Evolutionary conservation across 2,888 invertebrate genomes (phyloP).

Genomic region (Pseudanteris insignis): DNA sequence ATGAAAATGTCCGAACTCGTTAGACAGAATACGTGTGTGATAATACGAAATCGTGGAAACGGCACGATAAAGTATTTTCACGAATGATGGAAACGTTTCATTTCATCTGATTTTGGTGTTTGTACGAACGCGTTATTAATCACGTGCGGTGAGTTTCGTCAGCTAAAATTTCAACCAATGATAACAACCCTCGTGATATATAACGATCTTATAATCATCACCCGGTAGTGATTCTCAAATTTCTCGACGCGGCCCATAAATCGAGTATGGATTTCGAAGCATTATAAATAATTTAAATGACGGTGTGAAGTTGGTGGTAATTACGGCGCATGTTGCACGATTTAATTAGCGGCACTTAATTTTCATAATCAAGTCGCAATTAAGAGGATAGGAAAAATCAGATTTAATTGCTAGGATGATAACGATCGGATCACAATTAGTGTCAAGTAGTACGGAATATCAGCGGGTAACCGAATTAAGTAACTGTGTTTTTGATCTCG

Average conservation of each 20-base stretch:
- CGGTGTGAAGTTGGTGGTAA: conserved; percentile 34
- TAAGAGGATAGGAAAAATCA: conserved; percentile 26
- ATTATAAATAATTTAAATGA: conserved; percentile 35
- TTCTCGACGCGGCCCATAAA: no score
- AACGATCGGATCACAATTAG: conserved; percentile 33
- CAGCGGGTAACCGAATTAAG: no score
- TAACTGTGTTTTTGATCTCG: no score
- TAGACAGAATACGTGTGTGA: conserved; percentile 6
- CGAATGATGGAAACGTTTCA: background rate
- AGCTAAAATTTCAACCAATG: no score
- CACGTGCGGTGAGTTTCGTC: no score
- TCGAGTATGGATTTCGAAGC: conserved; percentile 23
- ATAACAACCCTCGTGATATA: no score
- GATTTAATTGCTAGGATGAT: conserved; percentile 28
- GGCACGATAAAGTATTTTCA: no score
- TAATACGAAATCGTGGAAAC: conserved; percentile 6
- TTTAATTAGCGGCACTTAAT: conserved; percentile 35
- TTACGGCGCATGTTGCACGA: conserved; percentile 23
- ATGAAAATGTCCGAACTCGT: conserved; percentile 27
- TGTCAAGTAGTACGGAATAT: conserved; percentile 19
- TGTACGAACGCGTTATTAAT: no score
- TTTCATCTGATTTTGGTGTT: background rate
- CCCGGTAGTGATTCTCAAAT: no score
- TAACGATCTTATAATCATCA: no score
- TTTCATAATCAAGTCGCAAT: conserved; percentile 34